Percentiles rank a stretch among this genome's conserved stretches.
Conservation (phyloP, 2,888 invertebrate species). For the Alloscopus bannaensis region DNA sequence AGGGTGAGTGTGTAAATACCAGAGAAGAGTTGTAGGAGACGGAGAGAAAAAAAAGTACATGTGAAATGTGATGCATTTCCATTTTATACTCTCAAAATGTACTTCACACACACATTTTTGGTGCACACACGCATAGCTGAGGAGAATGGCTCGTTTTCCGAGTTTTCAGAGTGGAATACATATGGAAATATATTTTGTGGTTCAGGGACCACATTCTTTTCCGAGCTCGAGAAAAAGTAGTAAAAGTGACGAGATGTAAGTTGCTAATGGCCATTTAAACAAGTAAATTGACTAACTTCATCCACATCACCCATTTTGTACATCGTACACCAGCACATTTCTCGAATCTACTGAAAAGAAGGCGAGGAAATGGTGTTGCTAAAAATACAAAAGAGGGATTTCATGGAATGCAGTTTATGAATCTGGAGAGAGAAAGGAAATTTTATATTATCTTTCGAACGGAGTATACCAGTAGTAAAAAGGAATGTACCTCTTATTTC, state of each 20-base stretch:
- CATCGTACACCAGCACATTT: not conserved
- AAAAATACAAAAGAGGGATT: slow-evolving; percentile 50
- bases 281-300: slow-evolving; percentile 59
- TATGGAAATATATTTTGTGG: slow-evolving; percentile 23
- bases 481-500: no score
- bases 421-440: no score
- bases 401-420: slow-evolving; percentile 45
- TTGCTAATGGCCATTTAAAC: slow-evolving; percentile 60
- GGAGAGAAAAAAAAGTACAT: not conserved
- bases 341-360: not conserved
- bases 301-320: slow-evolving; percentile 25
- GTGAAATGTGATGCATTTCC: slow-evolving; percentile 3
- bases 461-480: no score
- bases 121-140: no score
- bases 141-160: slow-evolving; percentile 16
- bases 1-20: slow-evolving; percentile 39
- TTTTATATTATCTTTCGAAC: no score
- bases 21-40: not conserved
- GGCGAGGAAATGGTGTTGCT: slow-evolving; percentile 39
- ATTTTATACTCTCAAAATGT: no score
- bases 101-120: no score
- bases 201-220: slow-evolving; percentile 31
- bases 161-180: not conserved
- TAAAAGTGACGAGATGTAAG: slow-evolving; percentile 26
- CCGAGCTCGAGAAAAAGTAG: slow-evolving; percentile 3